phyloP scores from a whole-genome alignment of 2,888 invertebrate genomes.

The Dicroscelio sp. region DNA sequence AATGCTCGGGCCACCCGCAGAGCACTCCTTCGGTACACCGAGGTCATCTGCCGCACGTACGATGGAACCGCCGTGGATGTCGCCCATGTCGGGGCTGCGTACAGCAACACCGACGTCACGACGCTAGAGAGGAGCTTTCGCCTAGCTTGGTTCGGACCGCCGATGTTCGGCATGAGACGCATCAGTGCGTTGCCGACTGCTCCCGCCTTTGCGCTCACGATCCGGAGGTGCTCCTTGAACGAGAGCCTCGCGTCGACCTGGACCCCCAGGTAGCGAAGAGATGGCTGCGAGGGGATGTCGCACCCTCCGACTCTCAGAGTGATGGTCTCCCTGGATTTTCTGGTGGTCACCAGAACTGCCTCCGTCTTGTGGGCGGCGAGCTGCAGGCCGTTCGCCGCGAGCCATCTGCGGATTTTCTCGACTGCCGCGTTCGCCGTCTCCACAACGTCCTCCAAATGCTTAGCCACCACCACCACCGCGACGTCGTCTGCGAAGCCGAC shows the following conservation, averaged over 20 bases:
- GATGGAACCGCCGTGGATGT: neutral
- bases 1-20: no score
- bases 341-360: no score
- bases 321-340: no score
- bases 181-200: neutral
- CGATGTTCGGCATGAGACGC: no score
- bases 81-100: slow-evolving; percentile 55
- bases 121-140: slow-evolving; percentile 56
- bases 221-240: slow-evolving; percentile 29
- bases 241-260: slow-evolving; percentile 64
- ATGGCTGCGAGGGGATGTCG: slow-evolving; percentile 29
- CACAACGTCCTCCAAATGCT: neutral
- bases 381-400: neutral
- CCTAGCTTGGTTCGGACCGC: slow-evolving; percentile 18
- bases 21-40: no score
- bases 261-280: slow-evolving; percentile 76
- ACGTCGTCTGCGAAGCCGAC: neutral
- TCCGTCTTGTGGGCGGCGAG: no score
- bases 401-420: neutral
- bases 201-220: slow-evolving; percentile 6
- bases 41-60: neutral
- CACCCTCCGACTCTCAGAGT: slow-evolving; percentile 60
- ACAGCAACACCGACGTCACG: no score
- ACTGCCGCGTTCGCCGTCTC: slow-evolving; percentile 5
- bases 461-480: neutral